Evolutionary conservation across 2,113 vertebrate species (phyloP), one percentile per base, ranked within the genome.

Genomic region (Nansenia antarctica): DNA sequence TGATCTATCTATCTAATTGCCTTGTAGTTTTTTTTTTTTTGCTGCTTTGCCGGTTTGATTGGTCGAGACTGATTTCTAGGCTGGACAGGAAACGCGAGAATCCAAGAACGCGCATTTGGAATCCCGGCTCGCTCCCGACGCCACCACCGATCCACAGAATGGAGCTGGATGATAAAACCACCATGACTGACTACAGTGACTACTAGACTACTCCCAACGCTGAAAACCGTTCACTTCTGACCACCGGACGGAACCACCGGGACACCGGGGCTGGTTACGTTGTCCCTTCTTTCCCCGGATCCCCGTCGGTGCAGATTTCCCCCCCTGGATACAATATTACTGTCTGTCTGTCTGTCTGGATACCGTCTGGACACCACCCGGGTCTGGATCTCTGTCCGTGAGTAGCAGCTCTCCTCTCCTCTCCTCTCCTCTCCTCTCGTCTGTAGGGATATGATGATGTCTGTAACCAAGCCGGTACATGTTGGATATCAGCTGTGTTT

Each of bases 51-150:
- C 26, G 54, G 26, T 15, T 57, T 31, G 54, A 58, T 31, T 58
- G 54, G 29, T 58, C 54, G 27, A 58, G 54, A 31, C 54, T 58
- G 54, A 34, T 35, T 32, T n/a, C 9, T 34, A 15, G 18, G 32
- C 30, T 60, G 32, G 20, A 60, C 58, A 60, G 58, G 58, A 60
- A 60, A 35, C 58, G 32, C 58, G 32, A 20, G 15, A n/a, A 34
- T 35, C 7, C 58, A 20, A 18, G 58, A 20, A 35, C 58, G 58
- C 58, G 58, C 58, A 22, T 29, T 22, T 22, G 49, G 49, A 35
- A 20, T 2, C 20, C 18, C 45, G 45, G 45, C 58, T 30, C 58
- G 58, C 58, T 35, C 30, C 58, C 4, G 58, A 12, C n/a, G n/a
- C n/a, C n/a, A n/a, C n/a, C n/a, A n/a, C 9, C 22, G 58, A 24